phyloP scores from a whole-genome alignment of 1,140 invertebrate genomes.

The Drosophila triauraria region DNA sequence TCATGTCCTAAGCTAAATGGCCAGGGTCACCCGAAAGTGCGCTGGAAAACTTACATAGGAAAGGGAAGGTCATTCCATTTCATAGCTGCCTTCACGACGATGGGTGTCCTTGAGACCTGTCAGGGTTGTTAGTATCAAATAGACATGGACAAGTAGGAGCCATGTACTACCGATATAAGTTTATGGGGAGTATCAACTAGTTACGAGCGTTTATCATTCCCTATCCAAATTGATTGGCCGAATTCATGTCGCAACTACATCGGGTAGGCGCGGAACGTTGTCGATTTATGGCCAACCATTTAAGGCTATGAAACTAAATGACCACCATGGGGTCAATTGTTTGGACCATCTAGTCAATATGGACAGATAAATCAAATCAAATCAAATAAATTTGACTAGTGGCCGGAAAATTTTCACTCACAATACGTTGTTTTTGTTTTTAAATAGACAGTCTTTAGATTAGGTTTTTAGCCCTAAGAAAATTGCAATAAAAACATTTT shows the following conservation, averaged over 20 bases:
- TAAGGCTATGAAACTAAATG: conserved; percentile 7
- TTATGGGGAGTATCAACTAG: conserved; percentile 58
- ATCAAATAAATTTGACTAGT: conserved; percentile 62
- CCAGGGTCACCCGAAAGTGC: conserved; percentile 22
- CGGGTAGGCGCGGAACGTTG: conserved; percentile 19
- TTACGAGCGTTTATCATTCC: conserved; percentile 28
- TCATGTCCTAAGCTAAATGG: conserved; percentile 62
- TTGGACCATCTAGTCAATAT: conserved; percentile 21
- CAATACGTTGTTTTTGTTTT: too few species aligned
- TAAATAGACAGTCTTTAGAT: too few species aligned
- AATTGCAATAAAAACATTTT: too few species aligned
- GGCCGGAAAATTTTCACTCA: conserved; percentile 54
- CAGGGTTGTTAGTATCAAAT: conserved; percentile 65
- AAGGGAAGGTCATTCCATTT: conserved; percentile 60
- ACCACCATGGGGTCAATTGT: conserved; percentile 10
- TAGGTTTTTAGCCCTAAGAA: too few species aligned
- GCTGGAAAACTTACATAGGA: background rate
- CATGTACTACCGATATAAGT: conserved; percentile 49
- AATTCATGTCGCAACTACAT: conserved; percentile 1
- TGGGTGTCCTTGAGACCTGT: conserved; percentile 9
- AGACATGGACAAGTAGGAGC: conserved; percentile 53
- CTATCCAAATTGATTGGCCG: conserved; percentile 22
- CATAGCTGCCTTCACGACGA: conserved; percentile 35
- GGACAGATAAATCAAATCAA: conserved; percentile 65
- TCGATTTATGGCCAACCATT: conserved; percentile 67